Evolutionary conservation across 1,140 invertebrate genomes (phyloP).

Genomic region (Drosophila rufa): DNA sequence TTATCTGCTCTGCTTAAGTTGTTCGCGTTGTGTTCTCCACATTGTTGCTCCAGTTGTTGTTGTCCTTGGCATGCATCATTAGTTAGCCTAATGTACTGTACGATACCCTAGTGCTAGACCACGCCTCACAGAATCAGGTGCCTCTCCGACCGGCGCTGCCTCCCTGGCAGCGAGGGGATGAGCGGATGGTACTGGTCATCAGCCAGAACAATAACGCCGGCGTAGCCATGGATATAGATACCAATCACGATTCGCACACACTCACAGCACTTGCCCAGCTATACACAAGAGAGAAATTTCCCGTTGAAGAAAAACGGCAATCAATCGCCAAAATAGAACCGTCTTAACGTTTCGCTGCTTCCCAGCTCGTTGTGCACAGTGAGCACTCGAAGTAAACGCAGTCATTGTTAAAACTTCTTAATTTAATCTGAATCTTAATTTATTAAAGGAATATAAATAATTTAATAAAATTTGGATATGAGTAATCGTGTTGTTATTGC

Average conservation of each 20-base stretch:
- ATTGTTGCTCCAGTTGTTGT: slow-evolving; percentile 46
- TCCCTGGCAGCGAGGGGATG: not conserved
- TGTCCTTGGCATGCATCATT: slow-evolving; percentile 77
- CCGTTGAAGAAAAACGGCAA: slow-evolving; percentile 74
- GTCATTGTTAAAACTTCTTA: too few species aligned
- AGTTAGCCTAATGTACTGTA: slow-evolving; percentile 79
- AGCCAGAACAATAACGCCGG: slow-evolving; percentile 51
- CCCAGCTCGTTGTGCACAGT: slow-evolving; percentile 26
- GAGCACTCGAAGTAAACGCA: not conserved
- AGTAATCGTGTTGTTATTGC: too few species aligned
- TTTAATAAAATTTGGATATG: too few species aligned
- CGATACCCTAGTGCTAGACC: slow-evolving; percentile 56
- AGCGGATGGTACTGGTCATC: slow-evolving; percentile 48
- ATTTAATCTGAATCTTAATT: too few species aligned
- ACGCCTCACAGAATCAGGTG: slow-evolving; percentile 62
- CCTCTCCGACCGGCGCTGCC: slow-evolving; percentile 14
- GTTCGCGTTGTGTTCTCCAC: slow-evolving; percentile 59
- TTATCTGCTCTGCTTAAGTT: slow-evolving; percentile 71
- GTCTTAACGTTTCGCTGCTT: slow-evolving; percentile 72
- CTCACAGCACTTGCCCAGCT: slow-evolving; percentile 13
- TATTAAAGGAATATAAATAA: too few species aligned
- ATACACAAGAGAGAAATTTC: slow-evolving; percentile 43
- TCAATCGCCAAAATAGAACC: slow-evolving; percentile 79
- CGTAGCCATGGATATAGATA: slow-evolving; percentile 58
- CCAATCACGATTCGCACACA: slow-evolving; percentile 51